Base-by-base conservation (phyloP, 92 coral and sea anemone genomes). In the Diadumene lineata region DNA sequence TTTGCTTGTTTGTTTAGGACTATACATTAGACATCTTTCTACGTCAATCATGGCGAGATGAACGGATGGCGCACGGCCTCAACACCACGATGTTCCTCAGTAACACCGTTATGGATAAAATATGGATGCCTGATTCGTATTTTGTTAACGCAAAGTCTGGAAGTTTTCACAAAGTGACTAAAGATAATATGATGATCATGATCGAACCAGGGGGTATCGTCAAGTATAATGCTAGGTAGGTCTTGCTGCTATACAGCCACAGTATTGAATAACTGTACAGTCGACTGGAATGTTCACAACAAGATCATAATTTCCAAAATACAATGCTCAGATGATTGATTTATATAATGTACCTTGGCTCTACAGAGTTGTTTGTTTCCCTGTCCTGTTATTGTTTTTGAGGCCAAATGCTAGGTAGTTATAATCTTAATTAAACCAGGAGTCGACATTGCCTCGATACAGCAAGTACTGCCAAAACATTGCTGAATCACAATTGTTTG, bases 101-200 rank as follows among this genome's bases (percentile, higher is more conserved):
- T 63, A 86, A 84, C 84, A 92, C 93, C 11, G 97, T 89, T 62
- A 83, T 92, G 82, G 92, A 93, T 16, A 82, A 84, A 24, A 88
- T 96, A 32, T 96, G 99, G 99, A 80, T 92, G 90, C 99, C 99
- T 21, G 99, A 96, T 60, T 84, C 99, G 44, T 96, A 96, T 71
- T 96, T 96, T 70, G 97, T 92, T 26, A 96, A 96, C 60, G 97
- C 99, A 13, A 96, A 96, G 61, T 81, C 92, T 10, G 97, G 99
- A 67, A 86, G 87, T 48, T 96, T 96, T 65, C 99, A 96, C 63
- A 86, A 82, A 66, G 96, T 96, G 56, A 96, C 97, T 3, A 92
- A 92, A 18, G 89, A 96, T 53, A 96, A 96, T 57, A 84, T 89
- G 75, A 86, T 92, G 94, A 79, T 96, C 0, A 81, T 89, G 99